These are phyloP conservation scores for Bellardia bayeri DNA, from an alignment of 2,888 invertebrate species.

Conservation along the genomic window DNA sequence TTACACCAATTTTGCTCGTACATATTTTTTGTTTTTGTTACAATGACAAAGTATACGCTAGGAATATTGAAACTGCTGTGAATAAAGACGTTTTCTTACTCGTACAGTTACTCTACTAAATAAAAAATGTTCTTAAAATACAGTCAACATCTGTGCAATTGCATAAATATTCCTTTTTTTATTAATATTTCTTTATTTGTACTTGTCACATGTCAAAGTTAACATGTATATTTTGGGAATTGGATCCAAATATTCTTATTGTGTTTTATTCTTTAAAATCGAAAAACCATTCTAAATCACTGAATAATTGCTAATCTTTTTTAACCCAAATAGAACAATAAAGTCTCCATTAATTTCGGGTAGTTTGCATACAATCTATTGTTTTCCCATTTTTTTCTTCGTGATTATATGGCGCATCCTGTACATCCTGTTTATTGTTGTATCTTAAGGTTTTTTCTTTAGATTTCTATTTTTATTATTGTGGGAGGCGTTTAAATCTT, in stretches of 20 bases:
- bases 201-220: slow-evolving; percentile 69
- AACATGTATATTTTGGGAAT: slow-evolving; percentile 68
- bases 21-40: too few species aligned
- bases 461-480: slow-evolving; percentile 24
- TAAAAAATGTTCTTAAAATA: too few species aligned
- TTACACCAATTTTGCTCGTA: too few species aligned
- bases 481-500: slow-evolving; percentile 69
- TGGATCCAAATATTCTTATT: slow-evolving; percentile 60
- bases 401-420: slow-evolving; percentile 74
- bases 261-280: background rate
- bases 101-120: too few species aligned
- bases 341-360: slow-evolving; percentile 40
- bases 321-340: slow-evolving; percentile 23
- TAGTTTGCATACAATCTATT: slow-evolving; percentile 47
- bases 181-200: slow-evolving; percentile 8
- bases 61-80: too few species aligned
- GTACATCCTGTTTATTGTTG: slow-evolving; percentile 71
- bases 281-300: slow-evolving; percentile 25
- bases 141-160: too few species aligned
- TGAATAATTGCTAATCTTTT: slow-evolving; percentile 70
- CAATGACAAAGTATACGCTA: too few species aligned
- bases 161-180: too few species aligned
- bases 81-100: too few species aligned
- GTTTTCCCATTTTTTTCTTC: slow-evolving; percentile 50
- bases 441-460: background rate